Evolutionary conservation across 2,797 vertebrate species (phyloP), one percentile per base, ranked within the genome.

Genomic region (Myiotriccus ornatus): DNA sequence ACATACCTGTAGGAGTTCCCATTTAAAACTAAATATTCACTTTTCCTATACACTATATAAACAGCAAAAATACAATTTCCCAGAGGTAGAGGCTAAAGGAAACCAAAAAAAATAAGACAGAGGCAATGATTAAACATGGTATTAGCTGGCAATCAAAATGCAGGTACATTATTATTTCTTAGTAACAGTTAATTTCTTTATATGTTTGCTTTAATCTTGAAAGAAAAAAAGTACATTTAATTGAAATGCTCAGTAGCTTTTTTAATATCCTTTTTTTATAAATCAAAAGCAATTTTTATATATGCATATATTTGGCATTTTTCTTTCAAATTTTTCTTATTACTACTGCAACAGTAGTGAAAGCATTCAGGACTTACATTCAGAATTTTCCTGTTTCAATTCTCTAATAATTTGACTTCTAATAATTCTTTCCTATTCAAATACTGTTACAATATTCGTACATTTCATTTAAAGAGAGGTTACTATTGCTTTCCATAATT

Each of bases 141-240:
- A 90, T 76, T 53, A 90, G 60, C 34, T 67, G 35, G n/a, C 60
- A 92, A 89, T 55, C 60, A 55, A 43, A 74, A 87, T 59, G 57
- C 47, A 78, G 57, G 46, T 50, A 83, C 19, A 64, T 74, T 44
- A 80, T 77, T 79, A 87, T 82, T 77, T 89, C 46, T 85, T 25
- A 64, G 18, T 39, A 94, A 74, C 52, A 92, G 63, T 83, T 87
- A 80, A 77, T 80, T 94, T 92, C 56, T 43, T 80, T 83, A 55
- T 6, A 82, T 52, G 18, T 67, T 80, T 85, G 64, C 28, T 89
- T 90, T 57, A 75, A 35, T 27, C 27, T 62, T 78, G 41, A 92
- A 92, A 90, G 56, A 46, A 90, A 81, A 77, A 77, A 6, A 19
- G 90, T 27, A 17, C 5, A 82, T 60, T 89, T 89, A 89, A 89